Conservation (phyloP, 2,797 vertebrate genomes). For the Chelonia mydas region DNA sequence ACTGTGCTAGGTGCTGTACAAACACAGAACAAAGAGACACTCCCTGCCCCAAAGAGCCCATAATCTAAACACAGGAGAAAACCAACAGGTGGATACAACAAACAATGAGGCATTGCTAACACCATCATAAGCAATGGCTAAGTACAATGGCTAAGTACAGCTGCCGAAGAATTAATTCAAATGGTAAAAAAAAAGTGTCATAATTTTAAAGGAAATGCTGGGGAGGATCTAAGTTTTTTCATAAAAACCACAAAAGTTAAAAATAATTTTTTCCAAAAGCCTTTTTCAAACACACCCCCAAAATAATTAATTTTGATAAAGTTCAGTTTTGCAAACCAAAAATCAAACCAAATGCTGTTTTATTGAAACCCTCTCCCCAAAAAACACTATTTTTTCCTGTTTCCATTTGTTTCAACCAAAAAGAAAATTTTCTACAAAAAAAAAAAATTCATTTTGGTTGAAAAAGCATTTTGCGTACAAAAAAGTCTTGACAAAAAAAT, state of each 20-base stretch:
- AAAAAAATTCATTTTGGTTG: background rate
- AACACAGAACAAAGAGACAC: background rate
- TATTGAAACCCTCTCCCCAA: background rate
- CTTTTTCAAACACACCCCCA: background rate
- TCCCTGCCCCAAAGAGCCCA: background rate
- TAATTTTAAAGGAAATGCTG: background rate
- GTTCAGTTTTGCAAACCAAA: background rate
- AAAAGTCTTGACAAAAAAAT: background rate
- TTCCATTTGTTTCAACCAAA: background rate
- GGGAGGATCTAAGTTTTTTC: background rate
- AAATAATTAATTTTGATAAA: background rate
- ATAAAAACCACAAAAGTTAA: background rate
- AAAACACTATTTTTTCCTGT: background rate
- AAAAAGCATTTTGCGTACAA: background rate
- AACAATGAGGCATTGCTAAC: background rate
- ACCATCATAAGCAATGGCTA: background rate
- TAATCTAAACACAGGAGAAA: background rate
- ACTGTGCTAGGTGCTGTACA: background rate
- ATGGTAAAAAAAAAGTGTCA: background rate
- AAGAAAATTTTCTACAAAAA: accelerated
- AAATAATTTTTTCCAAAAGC: background rate
- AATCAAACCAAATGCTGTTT: background rate
- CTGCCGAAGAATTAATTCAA: background rate
- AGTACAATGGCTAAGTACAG: background rate
- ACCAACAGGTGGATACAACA: background rate